These are phyloP conservation scores for Hyposoter didymator DNA, from an alignment of 2,888 invertebrate genomes.

Conservation along the genomic window DNA sequence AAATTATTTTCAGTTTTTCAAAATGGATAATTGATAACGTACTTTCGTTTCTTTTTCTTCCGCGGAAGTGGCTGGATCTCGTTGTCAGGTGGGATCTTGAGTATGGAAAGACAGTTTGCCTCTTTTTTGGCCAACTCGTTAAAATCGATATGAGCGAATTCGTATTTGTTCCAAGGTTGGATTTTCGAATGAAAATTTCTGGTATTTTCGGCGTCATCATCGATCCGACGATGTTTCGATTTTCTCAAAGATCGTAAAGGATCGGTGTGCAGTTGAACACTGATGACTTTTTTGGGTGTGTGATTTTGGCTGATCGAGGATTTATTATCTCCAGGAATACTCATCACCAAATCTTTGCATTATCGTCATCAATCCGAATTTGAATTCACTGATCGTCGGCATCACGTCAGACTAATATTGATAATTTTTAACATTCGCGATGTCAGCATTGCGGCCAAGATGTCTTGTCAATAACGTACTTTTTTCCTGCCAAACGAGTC, in stretches of 20 bases:
- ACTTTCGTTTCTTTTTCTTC: conserved; percentile 77
- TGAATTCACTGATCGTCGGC: conserved; percentile 49
- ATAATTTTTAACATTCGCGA: conserved; percentile 56
- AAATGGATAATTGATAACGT: conserved; percentile 17
- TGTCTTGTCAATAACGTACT: conserved; percentile 25
- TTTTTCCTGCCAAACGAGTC: conserved; percentile 17
- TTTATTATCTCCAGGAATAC: conserved; percentile 71
- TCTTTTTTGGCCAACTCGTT: conserved; percentile 17
- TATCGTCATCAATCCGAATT: conserved; percentile 64
- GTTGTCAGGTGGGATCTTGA: conserved; percentile 52
- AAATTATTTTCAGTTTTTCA: neutral
- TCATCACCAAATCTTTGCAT: conserved; percentile 76
- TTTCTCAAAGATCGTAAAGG: conserved; percentile 32
- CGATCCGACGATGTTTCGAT: conserved; percentile 58
- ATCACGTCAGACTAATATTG: conserved; percentile 60
- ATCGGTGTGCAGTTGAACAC: conserved; percentile 18
- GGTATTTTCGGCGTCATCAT: conserved; percentile 15
- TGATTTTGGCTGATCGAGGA: conserved; percentile 57
- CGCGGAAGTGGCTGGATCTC: conserved; percentile 64
- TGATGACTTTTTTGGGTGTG: conserved; percentile 57
- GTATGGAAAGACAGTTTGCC: neutral
- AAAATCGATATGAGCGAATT: conserved; percentile 20
- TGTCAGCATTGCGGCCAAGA: conserved; percentile 12
- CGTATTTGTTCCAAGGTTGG: conserved; percentile 51
- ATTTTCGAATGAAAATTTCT: conserved; percentile 19